Percentiles rank a stretch among this genome's conserved stretches.
phyloP scores from a whole-genome alignment of 2,888 invertebrate genomes.

The Hesperia comma region DNA sequence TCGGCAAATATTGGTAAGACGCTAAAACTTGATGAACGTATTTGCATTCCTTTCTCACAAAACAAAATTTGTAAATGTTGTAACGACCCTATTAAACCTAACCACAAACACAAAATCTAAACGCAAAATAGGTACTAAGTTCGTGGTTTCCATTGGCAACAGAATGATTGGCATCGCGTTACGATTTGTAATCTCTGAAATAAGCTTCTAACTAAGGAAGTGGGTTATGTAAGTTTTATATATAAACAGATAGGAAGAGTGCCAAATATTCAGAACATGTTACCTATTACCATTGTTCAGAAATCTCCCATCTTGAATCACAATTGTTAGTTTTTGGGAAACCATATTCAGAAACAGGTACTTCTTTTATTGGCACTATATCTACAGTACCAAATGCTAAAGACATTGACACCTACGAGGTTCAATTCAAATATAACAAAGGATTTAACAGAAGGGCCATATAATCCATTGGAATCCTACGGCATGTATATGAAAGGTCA shows the following conservation, averaged over 20 bases:
- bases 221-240: constrained; percentile 18
- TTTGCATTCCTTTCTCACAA: not conserved
- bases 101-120: not conserved
- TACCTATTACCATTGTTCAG: not conserved
- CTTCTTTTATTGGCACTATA: not conserved
- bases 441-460: constrained; percentile 3
- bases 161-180: constrained; percentile 28
- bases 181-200: constrained; percentile 27
- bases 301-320: not conserved
- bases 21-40: too few relatives aligned
- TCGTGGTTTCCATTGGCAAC: constrained; percentile 29
- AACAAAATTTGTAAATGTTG: not conserved
- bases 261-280: constrained; percentile 1
- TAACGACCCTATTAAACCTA: not conserved
- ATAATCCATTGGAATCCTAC: constrained; percentile 34
- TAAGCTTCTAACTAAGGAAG: constrained; percentile 27
- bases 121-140: not conserved
- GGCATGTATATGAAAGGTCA: constrained; percentile 29
- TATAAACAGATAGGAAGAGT: not conserved
- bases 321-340: too few relatives aligned
- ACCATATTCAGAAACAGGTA: too few relatives aligned
- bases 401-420: constrained; percentile 13
- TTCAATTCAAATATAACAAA: not conserved
- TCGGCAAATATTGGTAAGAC: too few relatives aligned
- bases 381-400: not conserved